Evolutionary conservation across 2,888 invertebrate genomes (phyloP), one percentile per base, ranked within the genome.

Genomic region (Plusia festucae): DNA sequence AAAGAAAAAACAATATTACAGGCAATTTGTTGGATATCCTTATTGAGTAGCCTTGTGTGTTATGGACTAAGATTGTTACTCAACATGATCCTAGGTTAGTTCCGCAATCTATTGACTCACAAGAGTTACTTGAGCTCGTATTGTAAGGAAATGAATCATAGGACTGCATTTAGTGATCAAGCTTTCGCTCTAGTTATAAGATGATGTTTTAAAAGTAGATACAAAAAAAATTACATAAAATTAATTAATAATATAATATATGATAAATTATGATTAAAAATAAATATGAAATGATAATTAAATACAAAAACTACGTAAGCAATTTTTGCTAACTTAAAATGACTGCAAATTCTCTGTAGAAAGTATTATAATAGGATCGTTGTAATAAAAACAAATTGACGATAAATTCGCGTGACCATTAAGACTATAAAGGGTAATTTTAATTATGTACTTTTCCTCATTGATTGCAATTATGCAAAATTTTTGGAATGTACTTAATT

Each of bases 1-100:
- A 92, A 92, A 91, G 86, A 93, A 94, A 94, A 92, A 92, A 90
- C 87, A 82, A 90, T 91, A 94, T 94, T 94, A 90, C 89, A 87
- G 90, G 90, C 91, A 93, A 93, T 94, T 94, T 92, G 91, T 89
- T 90, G 87, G 87, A 91, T 91, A 93, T 91, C 93, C 94, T 92
- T 93, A 93, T 90, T 89, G 88, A 87, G 91, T 87, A 90, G 91
- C 90, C 90, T 90, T 90, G 90, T 87, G 88, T 90, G 85, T 84
- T 72, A 70, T 82, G 67, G 74, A 53, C 52, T 62, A 49, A 53
- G 60, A 44, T 68, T 61, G 75, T 73, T 73, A 67, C 24, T 57
- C 53, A 15, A 53, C 51, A 11, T 34, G 60, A 60, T 58, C 22
- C 55, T 53, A 54, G 30, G 22, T 52, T 27, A 15, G 32, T 56